phyloP scores from a whole-genome alignment of 1,140 invertebrate species.

The Tribolium castaneum region DNA sequence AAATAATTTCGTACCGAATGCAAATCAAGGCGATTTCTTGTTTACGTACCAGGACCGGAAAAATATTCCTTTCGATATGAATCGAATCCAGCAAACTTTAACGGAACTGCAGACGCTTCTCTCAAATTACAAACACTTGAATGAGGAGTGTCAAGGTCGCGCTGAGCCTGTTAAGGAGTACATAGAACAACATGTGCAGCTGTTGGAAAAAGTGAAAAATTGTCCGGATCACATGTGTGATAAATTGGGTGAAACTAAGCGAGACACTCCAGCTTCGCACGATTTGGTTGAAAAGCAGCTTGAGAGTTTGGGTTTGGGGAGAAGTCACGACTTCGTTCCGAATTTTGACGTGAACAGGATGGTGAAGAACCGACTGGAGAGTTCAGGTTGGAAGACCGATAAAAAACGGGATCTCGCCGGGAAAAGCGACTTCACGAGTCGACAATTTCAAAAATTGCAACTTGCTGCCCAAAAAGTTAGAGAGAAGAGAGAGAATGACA shows the following conservation, averaged over 20 bases:
- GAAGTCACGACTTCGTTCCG: slow-evolving; percentile 24
- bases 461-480: slow-evolving; percentile 20
- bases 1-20: background rate
- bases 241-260: background rate
- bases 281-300: slow-evolving; percentile 42
- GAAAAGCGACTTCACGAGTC: slow-evolving; percentile 9
- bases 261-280: background rate
- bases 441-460: slow-evolving; percentile 35
- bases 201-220: slow-evolving; percentile 1
- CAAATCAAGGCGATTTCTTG: background rate
- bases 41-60: background rate
- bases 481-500: slow-evolving; percentile 33
- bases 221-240: slow-evolving; percentile 3
- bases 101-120: background rate
- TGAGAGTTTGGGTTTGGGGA: slow-evolving; percentile 39
- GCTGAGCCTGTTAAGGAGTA: slow-evolving; percentile 42
- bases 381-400: background rate
- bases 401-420: slow-evolving; percentile 15
- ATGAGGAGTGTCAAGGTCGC: background rate
- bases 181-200: slow-evolving; percentile 17
- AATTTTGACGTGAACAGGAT: slow-evolving; percentile 30
- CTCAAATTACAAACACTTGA: slow-evolving; percentile 3
- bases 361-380: background rate
- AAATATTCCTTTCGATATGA: background rate
- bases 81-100: background rate